phyloP scores from a whole-genome alignment of 2,797 vertebrate genomes.

The Betta splendens region DNA sequence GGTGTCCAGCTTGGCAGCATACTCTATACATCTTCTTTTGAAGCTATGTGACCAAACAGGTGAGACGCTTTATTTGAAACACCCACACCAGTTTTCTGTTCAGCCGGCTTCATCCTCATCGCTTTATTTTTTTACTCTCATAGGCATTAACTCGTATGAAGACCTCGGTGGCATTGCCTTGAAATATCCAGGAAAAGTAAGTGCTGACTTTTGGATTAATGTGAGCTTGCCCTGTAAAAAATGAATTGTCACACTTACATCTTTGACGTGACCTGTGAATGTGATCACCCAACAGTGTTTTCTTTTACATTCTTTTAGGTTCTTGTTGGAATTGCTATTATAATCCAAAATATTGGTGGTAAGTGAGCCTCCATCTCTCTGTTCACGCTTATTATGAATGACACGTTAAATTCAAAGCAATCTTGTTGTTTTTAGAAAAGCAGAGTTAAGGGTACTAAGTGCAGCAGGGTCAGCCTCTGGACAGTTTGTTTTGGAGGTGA shows the following conservation, averaged over 20 bases:
- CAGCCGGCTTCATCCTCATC: background rate
- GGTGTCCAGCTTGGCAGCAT: slow-evolving; percentile 88
- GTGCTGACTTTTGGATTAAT: slow-evolving; percentile 32
- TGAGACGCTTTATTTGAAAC: slow-evolving; percentile 69
- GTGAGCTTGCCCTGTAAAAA: slow-evolving; percentile 1
- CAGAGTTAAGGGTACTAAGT: slow-evolving; percentile 11
- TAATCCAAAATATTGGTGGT: slow-evolving; percentile 97
- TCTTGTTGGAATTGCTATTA: slow-evolving; percentile 87
- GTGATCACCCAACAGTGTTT: slow-evolving; percentile 16
- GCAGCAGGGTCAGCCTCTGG: slow-evolving; percentile 30
- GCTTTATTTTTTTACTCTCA: slow-evolving; percentile 27
- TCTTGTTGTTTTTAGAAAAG: slow-evolving; percentile 42
- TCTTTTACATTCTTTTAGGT: slow-evolving; percentile 84
- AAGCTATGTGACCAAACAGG: slow-evolving; percentile 93
- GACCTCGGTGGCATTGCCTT: slow-evolving; percentile 89
- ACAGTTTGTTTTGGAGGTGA: slow-evolving; percentile 41
- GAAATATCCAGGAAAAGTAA: slow-evolving; percentile 88
- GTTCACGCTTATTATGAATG: slow-evolving; percentile 35
- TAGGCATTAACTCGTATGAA: slow-evolving; percentile 93
- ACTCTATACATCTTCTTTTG: slow-evolving; percentile 93
- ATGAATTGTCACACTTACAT: slow-evolving; percentile 5
- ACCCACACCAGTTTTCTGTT: slow-evolving; percentile 10
- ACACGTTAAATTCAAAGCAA: slow-evolving; percentile 46
- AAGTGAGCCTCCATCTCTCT: slow-evolving; percentile 67
- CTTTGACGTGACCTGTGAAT: slow-evolving; percentile 14